A percentile compares a stretch with the other conserved stretches of the same genome.
Conservation (phyloP, 2,888 invertebrate genomes). For the Nemotelus pantherinus region DNA sequence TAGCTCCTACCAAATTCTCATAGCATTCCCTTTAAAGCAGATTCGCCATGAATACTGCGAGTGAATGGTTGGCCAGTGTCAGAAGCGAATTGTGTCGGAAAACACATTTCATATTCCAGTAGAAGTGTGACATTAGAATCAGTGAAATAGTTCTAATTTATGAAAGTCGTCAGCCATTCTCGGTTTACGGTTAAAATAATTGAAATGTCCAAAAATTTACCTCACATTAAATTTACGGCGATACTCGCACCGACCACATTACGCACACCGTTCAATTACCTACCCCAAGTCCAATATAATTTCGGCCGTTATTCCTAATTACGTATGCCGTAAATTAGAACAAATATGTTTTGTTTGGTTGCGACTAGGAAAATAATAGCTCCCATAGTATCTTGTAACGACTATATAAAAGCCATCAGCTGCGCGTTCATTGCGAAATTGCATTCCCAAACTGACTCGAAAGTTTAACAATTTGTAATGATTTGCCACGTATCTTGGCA, state of each 20-base stretch:
- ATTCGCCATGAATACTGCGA: too few species aligned
- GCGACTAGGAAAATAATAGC: conserved; percentile 18
- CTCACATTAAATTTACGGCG: background rate
- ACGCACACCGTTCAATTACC: conserved; percentile 12
- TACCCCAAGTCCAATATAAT: conserved; percentile 18
- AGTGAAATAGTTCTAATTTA: too few species aligned
- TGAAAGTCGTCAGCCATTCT: too few species aligned
- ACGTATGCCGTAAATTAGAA: conserved; percentile 27
- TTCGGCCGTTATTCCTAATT: conserved; percentile 35
- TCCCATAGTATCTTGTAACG: conserved; percentile 26
- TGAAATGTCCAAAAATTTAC: conserved; percentile 26
- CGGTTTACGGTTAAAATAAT: background rate
- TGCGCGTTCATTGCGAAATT: conserved; percentile 18
- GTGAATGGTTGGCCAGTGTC: too few species aligned
- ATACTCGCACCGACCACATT: conserved; percentile 1
- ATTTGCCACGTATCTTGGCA: conserved; percentile 5
- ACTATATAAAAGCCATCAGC: conserved; percentile 22
- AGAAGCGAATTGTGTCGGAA: too few species aligned
- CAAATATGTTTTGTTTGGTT: conserved; percentile 31
- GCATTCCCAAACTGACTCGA: conserved; percentile 26
- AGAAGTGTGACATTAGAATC: too few species aligned
- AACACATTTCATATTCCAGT: too few species aligned
- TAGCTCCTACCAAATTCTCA: too few species aligned
- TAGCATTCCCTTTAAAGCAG: too few species aligned
- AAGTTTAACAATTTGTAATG: conserved; percentile 41